Evolutionary conservation across 1,140 invertebrate genomes (phyloP).

Genomic region (Acyrthosiphon pisum): DNA sequence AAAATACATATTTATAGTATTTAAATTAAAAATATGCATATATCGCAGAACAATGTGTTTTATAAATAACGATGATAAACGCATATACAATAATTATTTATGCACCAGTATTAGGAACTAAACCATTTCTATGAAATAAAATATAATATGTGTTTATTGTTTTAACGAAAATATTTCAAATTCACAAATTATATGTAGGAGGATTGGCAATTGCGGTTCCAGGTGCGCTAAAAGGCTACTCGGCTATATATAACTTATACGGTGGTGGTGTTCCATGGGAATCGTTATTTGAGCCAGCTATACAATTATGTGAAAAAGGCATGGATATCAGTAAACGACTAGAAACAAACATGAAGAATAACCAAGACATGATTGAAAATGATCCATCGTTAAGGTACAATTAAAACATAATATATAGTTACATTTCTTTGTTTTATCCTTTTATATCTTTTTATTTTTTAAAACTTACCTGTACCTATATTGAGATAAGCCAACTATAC

Average conservation of each 20-base stretch:
- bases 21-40: background rate
- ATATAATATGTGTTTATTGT: too few species aligned
- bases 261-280: conserved; percentile 78
- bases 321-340: conserved; percentile 74
- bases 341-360: conserved; percentile 35
- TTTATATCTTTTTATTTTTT: too few species aligned
- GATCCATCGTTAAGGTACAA: conserved; percentile 44
- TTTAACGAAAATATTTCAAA: background rate
- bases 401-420: too few species aligned
- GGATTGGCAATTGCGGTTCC: conserved; percentile 86
- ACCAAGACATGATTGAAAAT: conserved; percentile 57
- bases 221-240: conserved; percentile 88
- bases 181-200: conserved; percentile 65
- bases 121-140: too few species aligned
- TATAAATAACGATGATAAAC: background rate
- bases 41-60: background rate
- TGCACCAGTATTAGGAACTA: background rate
- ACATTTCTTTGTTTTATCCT: too few species aligned
- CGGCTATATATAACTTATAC: conserved; percentile 77
- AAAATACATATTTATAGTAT: too few species aligned
- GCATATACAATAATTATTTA: background rate
- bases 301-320: conserved; percentile 76
- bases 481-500: too few species aligned
- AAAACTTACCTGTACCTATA: too few species aligned
- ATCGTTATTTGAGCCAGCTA: conserved; percentile 79